Percentiles rank a stretch among this genome's conserved stretches.
phyloP scores from a whole-genome alignment of 1,140 invertebrate genomes.

The Cyphomyrmex costatus region DNA sequence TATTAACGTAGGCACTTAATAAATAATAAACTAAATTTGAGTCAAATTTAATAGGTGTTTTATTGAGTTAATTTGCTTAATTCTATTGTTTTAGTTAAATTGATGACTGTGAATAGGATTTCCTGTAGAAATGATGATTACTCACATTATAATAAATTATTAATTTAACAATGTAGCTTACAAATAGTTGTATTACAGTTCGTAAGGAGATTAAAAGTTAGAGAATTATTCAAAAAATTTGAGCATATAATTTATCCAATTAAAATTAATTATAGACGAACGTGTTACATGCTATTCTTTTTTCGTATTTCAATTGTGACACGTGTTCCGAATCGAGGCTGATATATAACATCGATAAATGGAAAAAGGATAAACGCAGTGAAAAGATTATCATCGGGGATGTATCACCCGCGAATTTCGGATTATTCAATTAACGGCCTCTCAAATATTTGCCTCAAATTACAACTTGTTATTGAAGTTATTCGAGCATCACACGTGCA shows the following conservation, averaged over 20 bases:
- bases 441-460: constrained; percentile 69
- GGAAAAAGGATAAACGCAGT: neutral
- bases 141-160: too few species aligned
- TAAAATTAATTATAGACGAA: neutral
- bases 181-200: neutral
- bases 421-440: constrained; percentile 56
- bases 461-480: constrained; percentile 53
- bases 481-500: constrained; percentile 35
- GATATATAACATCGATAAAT: neutral
- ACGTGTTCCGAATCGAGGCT: neutral
- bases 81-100: too few species aligned
- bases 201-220: constrained; percentile 12
- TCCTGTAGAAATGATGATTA: too few species aligned
- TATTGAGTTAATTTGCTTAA: too few species aligned
- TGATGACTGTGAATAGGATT: too few species aligned
- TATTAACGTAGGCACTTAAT: too few species aligned
- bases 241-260: too few species aligned
- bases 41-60: too few species aligned
- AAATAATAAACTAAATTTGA: too few species aligned
- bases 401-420: constrained; percentile 10
- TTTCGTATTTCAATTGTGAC: constrained; percentile 2
- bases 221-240: neutral
- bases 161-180: too few species aligned
- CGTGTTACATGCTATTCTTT: neutral
- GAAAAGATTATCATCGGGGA: neutral